Base-by-base conservation (phyloP, 2,113 vertebrate genomes). In the Ginglymostoma cirratum region DNA sequence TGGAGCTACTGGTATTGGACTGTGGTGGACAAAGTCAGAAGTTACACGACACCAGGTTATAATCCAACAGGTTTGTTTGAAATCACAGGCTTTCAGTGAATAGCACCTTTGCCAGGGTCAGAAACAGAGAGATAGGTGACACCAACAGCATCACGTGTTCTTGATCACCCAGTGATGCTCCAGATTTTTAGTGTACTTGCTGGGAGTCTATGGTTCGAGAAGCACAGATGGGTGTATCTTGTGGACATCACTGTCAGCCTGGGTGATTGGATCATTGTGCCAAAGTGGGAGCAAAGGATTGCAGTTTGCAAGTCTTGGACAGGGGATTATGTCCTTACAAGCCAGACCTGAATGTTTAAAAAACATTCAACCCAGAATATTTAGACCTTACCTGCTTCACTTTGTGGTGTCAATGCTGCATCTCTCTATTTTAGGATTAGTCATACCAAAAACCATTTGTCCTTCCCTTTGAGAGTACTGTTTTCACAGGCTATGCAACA, bases 401-500 rank as follows among this genome's bases (percentile, higher is more conserved):
- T 66, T 38, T 23, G 61, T 38, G 34, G 38, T 17, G 23, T 66
- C 66, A 93, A 93, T 66, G 19, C 17, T 38, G 19, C 55, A 5
- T 66, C 89, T 93, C 55, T 93, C 89, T 93, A 38, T 93, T 93
- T 93, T 93, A 66, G 17, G 61, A 19, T 34, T 21, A 61, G 14
- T 6, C 30, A n/a, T 93, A n/a, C 61, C 5, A 38, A 38, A 93
- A 5, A 66, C 61, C 61, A 93, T 67, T 93, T 66, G 61, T 93
- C 55, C 89, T 93, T 67, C 65, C 55, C 89, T 92, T 93, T 93
- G 61, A 93, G 34, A 93, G 34, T 93, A n/a, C 61, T 65, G 34
- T 93, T 93, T 93, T 93, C 89, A 67, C 2, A 67, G 89, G 89
- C 2, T 38, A 5, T 67, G 66, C 21, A 21, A 17, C 89, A 21